Base-by-base conservation (phyloP, 1,140 invertebrate genomes). In the Drosophila grimshawi region DNA sequence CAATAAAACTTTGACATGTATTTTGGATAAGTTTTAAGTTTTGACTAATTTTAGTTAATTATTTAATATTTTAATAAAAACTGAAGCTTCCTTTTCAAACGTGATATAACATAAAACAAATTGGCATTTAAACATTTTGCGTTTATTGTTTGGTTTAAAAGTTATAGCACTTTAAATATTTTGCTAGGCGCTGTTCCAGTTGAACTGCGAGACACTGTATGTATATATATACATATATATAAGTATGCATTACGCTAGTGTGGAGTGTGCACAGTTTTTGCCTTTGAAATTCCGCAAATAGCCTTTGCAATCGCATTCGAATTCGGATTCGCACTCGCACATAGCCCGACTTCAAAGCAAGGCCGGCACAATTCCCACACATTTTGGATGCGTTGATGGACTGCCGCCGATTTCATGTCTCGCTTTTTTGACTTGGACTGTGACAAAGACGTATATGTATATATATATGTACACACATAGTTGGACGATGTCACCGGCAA, bases 331-430 rank as follows among this genome's bases (percentile, higher is more conserved):
- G 39, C 39, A 29, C 52, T 33, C 33, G 10, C n/a, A 37, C 11
- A 27, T 10, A 37, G 35, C 32, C 33, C 30, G 51, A 76, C 76
- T 70, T 78, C 76, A 78, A 78, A 78, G 76, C 76, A 76, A 78
- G 76, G 76, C 72, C 76, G 76, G 29, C 56, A 59, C 72, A 61
- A 65, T 78, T 78, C 76, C 76, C 76, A 78, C 76, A 72, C 76
- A 78, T 57, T 78, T 71, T 41, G 65, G 76, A 78, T 78, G 72
- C 72, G 76, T 66, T 78, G 76, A 78, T 78, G 76, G 62, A 78
- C 76, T 76, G 69, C 57, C 62, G 63, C 46, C 59, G 69, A 48
- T 59, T 72, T 55, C 39, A 11, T 49, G 32, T 57, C 45, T 35
- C 43, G 56, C 45, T 37, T 43, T 43, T 43, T 43, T 43, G 39